These are phyloP conservation scores for Sclerurus mexicanus DNA, from an alignment of 2,113 vertebrate genomes.

Conservation along the genomic window DNA sequence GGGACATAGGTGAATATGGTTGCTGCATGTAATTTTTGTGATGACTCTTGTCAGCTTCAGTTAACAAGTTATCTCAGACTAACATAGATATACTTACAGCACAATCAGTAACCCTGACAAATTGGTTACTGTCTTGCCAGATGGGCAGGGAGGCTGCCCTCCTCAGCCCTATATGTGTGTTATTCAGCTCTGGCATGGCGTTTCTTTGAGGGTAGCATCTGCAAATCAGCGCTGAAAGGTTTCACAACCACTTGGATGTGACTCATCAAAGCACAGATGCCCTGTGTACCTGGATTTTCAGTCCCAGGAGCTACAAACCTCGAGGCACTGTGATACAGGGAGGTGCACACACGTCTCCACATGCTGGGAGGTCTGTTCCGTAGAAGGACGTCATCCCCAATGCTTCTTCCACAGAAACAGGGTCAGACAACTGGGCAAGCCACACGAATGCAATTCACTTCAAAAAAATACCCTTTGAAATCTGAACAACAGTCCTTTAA, in stretches of 20 bases:
- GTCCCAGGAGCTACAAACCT: background rate
- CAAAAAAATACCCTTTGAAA: background rate
- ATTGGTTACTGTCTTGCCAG: background rate
- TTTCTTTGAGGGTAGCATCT: background rate
- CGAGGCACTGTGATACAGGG: background rate
- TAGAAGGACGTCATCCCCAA: background rate
- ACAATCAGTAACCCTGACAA: background rate
- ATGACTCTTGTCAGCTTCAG: background rate
- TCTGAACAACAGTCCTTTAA: background rate
- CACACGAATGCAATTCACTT: background rate
- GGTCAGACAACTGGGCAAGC: background rate
- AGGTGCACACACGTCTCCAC: background rate
- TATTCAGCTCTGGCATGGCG: background rate
- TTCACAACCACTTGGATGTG: background rate
- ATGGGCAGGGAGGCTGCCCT: background rate
- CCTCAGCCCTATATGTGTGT: background rate
- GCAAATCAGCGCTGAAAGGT: rapidly evolving
- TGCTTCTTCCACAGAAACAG: background rate
- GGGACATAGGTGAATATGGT: background rate
- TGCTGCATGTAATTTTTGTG: background rate
- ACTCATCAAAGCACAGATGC: background rate
- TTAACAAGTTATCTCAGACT: background rate
- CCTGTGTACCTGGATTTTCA: background rate
- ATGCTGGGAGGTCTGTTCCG: rapidly evolving
- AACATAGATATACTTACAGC: background rate